phyloP scores from a whole-genome alignment of 37 sponge, comb jelly and placozoan species.

The Ianthella basta region DNA sequence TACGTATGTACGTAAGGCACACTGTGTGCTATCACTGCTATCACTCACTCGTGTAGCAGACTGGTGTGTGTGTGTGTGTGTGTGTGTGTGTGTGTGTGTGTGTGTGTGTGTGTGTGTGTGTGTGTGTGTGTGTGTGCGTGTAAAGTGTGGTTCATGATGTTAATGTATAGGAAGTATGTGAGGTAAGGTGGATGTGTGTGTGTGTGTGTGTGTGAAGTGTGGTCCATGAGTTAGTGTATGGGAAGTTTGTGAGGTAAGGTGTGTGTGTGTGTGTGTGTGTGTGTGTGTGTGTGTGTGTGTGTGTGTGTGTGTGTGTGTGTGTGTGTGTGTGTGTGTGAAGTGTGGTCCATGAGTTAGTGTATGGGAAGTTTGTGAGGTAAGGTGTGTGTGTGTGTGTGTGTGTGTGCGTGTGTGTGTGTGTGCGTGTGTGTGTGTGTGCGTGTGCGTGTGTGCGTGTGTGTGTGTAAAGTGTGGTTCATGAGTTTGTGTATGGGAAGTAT shows the following conservation, averaged over 20 bases:
- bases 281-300: slow-evolving; percentile 10
- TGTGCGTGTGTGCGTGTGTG: not conserved
- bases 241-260: slow-evolving; percentile 84
- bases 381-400: not conserved
- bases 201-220: slow-evolving; percentile 77
- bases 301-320: not conserved
- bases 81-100: not conserved
- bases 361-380: slow-evolving; percentile 85
- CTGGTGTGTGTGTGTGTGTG: not conserved
- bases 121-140: slow-evolving; percentile 43
- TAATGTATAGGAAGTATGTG: slow-evolving; percentile 78
- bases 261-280: not conserved
- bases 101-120: not conserved
- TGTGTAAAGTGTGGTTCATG: slow-evolving; percentile 87
- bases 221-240: slow-evolving; percentile 72
- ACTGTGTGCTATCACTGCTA: too few relatives aligned
- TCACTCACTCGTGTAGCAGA: too few relatives aligned
- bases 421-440: not conserved
- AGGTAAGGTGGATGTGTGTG: slow-evolving; percentile 54
- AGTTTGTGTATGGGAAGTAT: slow-evolving; percentile 80
- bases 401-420: not conserved
- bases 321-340: slow-evolving; percentile 70
- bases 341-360: slow-evolving; percentile 74
- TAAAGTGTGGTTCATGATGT: slow-evolving; percentile 82
- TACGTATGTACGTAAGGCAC: too few relatives aligned